A percentile compares a stretch with the other conserved stretches of the same genome.
phyloP scores from a whole-genome alignment of 2,888 invertebrate species.

The Laspeyria flexula region DNA sequence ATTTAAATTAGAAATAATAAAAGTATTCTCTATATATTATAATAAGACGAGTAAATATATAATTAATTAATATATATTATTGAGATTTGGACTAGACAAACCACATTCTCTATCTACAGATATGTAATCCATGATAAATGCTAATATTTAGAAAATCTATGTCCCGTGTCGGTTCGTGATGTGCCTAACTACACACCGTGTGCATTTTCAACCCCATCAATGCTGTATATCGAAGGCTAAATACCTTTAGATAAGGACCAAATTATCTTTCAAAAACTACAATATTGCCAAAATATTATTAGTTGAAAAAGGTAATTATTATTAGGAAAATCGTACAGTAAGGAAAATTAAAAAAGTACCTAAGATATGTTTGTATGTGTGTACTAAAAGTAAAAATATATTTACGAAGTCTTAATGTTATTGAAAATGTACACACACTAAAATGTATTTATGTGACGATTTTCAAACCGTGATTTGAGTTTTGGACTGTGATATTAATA shows the following conservation, averaged over 20 bases:
- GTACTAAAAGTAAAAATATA: slow-evolving; percentile 14
- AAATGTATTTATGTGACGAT: slow-evolving; percentile 66
- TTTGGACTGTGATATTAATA: slow-evolving; percentile 61
- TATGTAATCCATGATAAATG: slow-evolving; percentile 86
- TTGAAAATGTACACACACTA: slow-evolving; percentile 72
- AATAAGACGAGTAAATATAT: slow-evolving; percentile 79
- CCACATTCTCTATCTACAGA: slow-evolving; percentile 85
- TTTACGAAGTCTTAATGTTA: slow-evolving; percentile 37
- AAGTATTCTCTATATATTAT: slow-evolving; percentile 56
- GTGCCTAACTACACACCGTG: slow-evolving; percentile 71
- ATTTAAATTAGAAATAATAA: slow-evolving; percentile 68
- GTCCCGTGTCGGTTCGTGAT: slow-evolving; percentile 74
- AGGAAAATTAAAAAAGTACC: slow-evolving; percentile 5
- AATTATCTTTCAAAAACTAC: slow-evolving; percentile 12
- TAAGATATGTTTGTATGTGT: slow-evolving; percentile 20
- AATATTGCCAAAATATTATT: slow-evolving; percentile 2
- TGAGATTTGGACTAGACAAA: slow-evolving; percentile 85
- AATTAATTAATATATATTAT: slow-evolving; percentile 71
- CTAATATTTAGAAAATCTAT: slow-evolving; percentile 82
- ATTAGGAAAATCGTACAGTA: slow-evolving; percentile 5
- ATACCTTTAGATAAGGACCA: slow-evolving; percentile 1
- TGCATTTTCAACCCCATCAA: slow-evolving; percentile 73
- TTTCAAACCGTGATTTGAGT: slow-evolving; percentile 70
- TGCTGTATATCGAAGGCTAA: slow-evolving; percentile 25
- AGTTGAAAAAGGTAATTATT: slow-evolving; percentile 4